Percentiles rank a stretch among this genome's conserved stretches.
Evolutionary conservation across 2,797 vertebrate species (phyloP).

Genomic region (Sebastes umbrosus): DNA sequence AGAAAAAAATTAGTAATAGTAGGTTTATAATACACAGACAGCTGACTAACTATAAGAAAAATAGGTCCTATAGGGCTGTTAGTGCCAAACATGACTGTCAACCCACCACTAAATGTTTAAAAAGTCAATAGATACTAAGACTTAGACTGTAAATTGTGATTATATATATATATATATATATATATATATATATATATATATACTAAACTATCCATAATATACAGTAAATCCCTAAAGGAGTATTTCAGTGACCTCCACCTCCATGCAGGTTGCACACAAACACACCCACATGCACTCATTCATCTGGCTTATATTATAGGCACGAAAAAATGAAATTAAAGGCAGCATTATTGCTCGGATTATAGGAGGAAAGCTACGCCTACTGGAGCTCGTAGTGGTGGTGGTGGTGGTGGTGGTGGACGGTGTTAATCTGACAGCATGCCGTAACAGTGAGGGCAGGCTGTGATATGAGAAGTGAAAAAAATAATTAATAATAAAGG

Average conservation of each 20-base stretch:
- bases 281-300: constrained; percentile 43
- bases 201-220: too few species aligned
- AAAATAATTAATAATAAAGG: neutral
- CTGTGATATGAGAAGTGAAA: constrained; percentile 49
- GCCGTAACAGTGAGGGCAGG: constrained; percentile 53
- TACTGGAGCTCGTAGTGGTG: constrained; percentile 55
- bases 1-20: neutral
- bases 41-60: neutral
- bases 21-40: neutral
- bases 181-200: too few species aligned
- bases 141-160: too few species aligned
- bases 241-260: too few species aligned
- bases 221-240: neutral
- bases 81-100: neutral
- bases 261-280: neutral
- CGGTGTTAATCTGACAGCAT: constrained; percentile 67
- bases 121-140: too few species aligned
- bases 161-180: too few species aligned
- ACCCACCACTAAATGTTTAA: too few species aligned
- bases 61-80: neutral
- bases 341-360: neutral
- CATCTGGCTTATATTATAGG: neutral
- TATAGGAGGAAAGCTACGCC: constrained; percentile 13
- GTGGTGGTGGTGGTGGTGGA: constrained; percentile 47
- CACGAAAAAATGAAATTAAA: neutral